Evolutionary conservation across 2,797 vertebrate species (phyloP), one percentile per base, ranked within the genome.

Genomic region (Zenarchopterus dispar): DNA sequence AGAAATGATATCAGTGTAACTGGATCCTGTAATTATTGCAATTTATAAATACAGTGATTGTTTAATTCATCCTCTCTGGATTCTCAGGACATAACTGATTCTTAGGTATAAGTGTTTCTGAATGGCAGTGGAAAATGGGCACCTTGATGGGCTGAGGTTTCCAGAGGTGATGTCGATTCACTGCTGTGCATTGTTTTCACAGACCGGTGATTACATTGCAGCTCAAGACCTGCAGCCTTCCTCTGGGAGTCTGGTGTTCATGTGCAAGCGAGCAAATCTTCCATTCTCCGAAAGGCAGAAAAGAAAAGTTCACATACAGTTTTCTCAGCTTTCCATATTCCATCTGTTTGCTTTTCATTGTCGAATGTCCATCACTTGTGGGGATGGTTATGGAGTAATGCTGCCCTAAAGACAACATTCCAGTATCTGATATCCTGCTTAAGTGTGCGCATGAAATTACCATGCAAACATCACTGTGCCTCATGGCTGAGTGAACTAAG

Each of bases 381-480:
- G 50, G 68, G 67, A 86, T 22, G 46, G 49, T 70, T 59, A 54
- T 77, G 84, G 81, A 88, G 77, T 85, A 84, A 82, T 46, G 63
- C 67, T 57, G 74, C 75, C 56, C 56, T 62, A 84, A 84, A 87
- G 84, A 90, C 65, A 84, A 88, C 86, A 91, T 90, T 91, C 82
- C 89, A 82, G 60, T 48, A 49, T 81, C 77, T 64, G 75, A 89
- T 86, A 85, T 90, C 87, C 84, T 86, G 83, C 88, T 86, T 71
- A 88, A 90, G 84, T 89, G 84, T 77, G 77, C 67, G 66, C 79
- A 88, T 88, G 70, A 89, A 91, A 90, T 92, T 81, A 88, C 88
- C 82, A 72, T 84, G 78, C 80, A 90, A 91, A 90, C 90, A 91
- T 56, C 80, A 70, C 58, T 82, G 80, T 75, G 74, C 74, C 73